Evolutionary conservation across 2,797 vertebrate species (phyloP).

Genomic region (Darevskia nairensis): DNA sequence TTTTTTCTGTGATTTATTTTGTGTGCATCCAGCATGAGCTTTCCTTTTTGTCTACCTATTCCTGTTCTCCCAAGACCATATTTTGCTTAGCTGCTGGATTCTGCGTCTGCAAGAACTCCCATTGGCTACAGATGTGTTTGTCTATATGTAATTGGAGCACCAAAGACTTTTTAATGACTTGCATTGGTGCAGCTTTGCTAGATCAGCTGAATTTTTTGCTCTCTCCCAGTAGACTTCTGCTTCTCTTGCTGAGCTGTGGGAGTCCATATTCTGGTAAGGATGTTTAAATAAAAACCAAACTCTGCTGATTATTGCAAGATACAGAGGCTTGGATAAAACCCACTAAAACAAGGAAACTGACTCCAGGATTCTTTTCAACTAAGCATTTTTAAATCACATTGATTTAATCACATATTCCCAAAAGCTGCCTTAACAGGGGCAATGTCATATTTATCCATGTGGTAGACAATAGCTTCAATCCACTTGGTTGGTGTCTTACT

Average conservation of each 20-base stretch:
- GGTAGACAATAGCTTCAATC: slow-evolving; percentile 20
- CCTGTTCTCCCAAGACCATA: neutral
- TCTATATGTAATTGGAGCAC: slow-evolving; percentile 12
- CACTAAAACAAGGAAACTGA: slow-evolving; percentile 30
- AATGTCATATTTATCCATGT: neutral
- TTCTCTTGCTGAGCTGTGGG: neutral
- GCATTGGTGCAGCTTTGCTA: neutral
- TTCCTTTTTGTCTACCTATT: neutral
- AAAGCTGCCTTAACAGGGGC: slow-evolving; percentile 14
- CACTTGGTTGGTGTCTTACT: slow-evolving; percentile 43
- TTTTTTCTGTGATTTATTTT: neutral
- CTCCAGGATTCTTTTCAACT: slow-evolving; percentile 27
- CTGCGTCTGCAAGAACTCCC: neutral
- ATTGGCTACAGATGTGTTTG: neutral
- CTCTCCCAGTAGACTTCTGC: neutral
- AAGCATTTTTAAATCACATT: slow-evolving; percentile 31
- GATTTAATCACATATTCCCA: slow-evolving; percentile 23
- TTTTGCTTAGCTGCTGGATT: neutral
- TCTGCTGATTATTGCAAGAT: slow-evolving; percentile 53
- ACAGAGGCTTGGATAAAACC: neutral
- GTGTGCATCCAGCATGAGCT: neutral
- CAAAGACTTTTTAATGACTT: neutral
- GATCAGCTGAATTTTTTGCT: slow-evolving; percentile 14
- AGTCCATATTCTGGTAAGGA: neutral
- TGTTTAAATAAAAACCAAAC: neutral